phyloP scores from a whole-genome alignment of 1,140 invertebrate genomes.

The Vanessa tameamea region DNA sequence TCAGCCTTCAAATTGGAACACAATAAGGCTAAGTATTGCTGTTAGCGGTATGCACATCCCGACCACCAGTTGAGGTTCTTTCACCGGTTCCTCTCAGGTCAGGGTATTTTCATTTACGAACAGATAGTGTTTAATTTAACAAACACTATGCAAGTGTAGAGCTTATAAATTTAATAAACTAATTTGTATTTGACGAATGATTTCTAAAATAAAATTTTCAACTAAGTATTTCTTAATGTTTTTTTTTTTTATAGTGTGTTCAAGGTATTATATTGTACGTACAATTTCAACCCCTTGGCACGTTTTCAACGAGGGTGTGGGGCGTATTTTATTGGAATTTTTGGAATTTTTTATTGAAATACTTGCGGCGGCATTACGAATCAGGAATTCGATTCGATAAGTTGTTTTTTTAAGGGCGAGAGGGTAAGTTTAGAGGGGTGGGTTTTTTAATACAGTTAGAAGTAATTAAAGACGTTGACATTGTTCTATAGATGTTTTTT shows the following conservation, averaged over 20 bases:
- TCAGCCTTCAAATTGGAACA: too few relatives aligned
- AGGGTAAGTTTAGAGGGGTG: conserved; percentile 13
- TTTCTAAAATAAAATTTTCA: too few relatives aligned
- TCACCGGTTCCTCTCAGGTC: too few relatives aligned
- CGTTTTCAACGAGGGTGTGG: conserved; percentile 5
- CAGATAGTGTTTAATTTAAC: too few relatives aligned
- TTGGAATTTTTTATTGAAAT: conserved; percentile 38
- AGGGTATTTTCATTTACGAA: too few relatives aligned
- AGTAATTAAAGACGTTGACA: conserved; percentile 3
- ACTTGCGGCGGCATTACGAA: conserved; percentile 41
- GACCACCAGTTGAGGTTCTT: too few relatives aligned
- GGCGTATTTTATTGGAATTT: conserved; percentile 35
- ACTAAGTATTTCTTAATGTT: too few relatives aligned
- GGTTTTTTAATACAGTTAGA: conserved; percentile 3
- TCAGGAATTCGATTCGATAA: conserved; percentile 36
- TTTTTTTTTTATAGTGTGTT: background rate
- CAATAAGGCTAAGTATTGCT: too few relatives aligned
- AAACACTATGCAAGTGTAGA: too few relatives aligned
- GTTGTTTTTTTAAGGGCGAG: conserved; percentile 34
- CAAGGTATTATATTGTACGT: background rate
- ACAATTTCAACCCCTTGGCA: conserved; percentile 28
- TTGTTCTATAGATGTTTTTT: background rate
- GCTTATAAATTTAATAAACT: too few relatives aligned
- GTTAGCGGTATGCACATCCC: too few relatives aligned
- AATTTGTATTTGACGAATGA: too few relatives aligned